These are phyloP conservation scores for Elephas maximus DNA, from an alignment of 2,113 vertebrate genomes.

Conservation along the genomic window DNA sequence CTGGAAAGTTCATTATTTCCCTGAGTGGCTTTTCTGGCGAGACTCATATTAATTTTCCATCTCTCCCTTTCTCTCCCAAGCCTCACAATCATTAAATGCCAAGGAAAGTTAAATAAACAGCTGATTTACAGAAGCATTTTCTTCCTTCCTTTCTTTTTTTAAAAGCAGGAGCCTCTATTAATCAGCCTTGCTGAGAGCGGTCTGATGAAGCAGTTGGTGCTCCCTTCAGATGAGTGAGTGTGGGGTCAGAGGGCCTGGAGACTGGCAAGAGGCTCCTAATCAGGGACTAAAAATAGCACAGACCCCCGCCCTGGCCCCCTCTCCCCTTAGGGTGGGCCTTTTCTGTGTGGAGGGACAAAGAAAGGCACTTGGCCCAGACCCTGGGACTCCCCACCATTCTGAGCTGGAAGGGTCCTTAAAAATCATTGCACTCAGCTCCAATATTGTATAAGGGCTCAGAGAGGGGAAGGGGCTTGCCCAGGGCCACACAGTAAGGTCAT, in stretches of 20 bases:
- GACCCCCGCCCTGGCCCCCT: rapidly evolving
- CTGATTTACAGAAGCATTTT: conserved; percentile 79
- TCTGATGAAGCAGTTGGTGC: conserved; percentile 71
- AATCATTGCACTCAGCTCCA: not conserved
- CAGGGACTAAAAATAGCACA: conserved; percentile 51
- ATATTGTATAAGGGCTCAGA: not conserved
- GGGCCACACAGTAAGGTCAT: not conserved
- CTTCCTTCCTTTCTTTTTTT: conserved; percentile 65
- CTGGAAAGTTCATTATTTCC: conserved; percentile 81
- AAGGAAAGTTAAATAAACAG: conserved; percentile 84
- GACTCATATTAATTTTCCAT: conserved; percentile 82
- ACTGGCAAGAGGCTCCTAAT: not conserved
- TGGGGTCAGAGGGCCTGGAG: conserved; percentile 42
- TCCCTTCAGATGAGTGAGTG: not conserved
- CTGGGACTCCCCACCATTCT: not conserved
- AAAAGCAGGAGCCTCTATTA: conserved; percentile 72
- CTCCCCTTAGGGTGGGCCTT: not conserved
- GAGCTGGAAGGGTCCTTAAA: not conserved
- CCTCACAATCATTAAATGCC: conserved; percentile 81
- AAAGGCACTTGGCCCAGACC: rapidly evolving
- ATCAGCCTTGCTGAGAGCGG: conserved; percentile 68
- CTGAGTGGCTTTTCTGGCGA: conserved; percentile 71
- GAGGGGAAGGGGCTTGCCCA: not conserved
- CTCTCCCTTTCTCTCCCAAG: conserved; percentile 69
- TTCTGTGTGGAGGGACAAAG: rapidly evolving